Percentiles rank a stretch among this genome's conserved stretches.
Evolutionary conservation across 2,797 vertebrate species (phyloP).

Genomic region (Phaenicophaeus curvirostris): DNA sequence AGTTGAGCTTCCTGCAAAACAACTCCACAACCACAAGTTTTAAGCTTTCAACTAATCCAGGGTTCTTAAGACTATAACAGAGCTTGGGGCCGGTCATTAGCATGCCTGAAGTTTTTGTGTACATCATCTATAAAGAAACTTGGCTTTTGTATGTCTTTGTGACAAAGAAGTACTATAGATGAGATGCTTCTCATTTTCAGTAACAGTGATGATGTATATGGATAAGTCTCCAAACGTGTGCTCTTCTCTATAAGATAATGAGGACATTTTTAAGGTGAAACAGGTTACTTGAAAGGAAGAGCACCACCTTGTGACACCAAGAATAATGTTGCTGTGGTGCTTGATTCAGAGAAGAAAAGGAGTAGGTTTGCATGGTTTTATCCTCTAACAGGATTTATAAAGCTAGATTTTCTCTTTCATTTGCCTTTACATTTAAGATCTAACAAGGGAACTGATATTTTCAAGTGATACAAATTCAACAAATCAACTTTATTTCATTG

Average conservation of each 20-base stretch:
- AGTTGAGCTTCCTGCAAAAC: neutral
- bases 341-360: neutral
- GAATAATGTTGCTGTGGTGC: neutral
- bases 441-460: neutral
- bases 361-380: constrained; percentile 1
- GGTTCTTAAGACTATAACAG: neutral
- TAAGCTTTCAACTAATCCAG: neutral
- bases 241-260: neutral
- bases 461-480: constrained; percentile 35
- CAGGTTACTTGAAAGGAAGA: constrained; percentile 44
- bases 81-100: neutral
- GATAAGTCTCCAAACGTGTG: neutral
- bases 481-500: constrained; percentile 31
- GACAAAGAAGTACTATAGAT: neutral
- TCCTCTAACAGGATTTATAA: neutral
- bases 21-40: neutral
- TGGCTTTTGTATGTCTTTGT: neutral
- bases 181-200: neutral
- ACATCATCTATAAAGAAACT: neutral
- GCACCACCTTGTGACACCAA: constrained; percentile 55
- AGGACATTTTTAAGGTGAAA: constrained; percentile 37
- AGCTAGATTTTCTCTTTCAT: neutral
- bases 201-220: neutral
- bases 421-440: constrained; percentile 18
- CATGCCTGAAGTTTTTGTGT: neutral